A percentile compares a stretch with the other conserved stretches of the same genome.
These are phyloP conservation scores for Eciton burchellii DNA, from an alignment of 1,140 invertebrate genomes.

Conservation along the genomic window DNA sequence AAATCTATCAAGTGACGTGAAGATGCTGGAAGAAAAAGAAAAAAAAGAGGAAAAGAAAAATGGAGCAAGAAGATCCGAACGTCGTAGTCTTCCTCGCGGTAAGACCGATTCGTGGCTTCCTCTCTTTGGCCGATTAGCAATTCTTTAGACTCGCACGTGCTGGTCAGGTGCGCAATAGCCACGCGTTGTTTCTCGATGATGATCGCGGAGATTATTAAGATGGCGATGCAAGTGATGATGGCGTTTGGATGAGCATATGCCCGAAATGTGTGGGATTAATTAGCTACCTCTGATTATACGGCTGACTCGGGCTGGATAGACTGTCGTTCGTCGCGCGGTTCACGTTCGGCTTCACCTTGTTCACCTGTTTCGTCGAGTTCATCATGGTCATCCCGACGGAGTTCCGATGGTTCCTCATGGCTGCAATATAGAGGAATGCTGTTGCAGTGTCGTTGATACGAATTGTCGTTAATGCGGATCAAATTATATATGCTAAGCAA, in stretches of 20 bases:
- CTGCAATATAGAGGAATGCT: slow-evolving; percentile 73
- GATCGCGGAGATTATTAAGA: slow-evolving; percentile 10
- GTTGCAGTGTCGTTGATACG: neutral
- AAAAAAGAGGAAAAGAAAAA: neutral
- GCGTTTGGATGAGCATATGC: slow-evolving; percentile 14
- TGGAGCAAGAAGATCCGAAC: neutral
- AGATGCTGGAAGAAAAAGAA: neutral
- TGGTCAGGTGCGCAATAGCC: slow-evolving; percentile 29
- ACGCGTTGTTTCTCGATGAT: neutral
- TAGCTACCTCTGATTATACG: slow-evolving; percentile 83
- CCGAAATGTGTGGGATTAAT: slow-evolving; percentile 10
- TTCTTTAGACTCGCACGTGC: slow-evolving; percentile 50
- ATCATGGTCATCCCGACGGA: slow-evolving; percentile 89
- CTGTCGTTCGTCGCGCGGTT: slow-evolving; percentile 90
- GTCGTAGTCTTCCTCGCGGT: neutral
- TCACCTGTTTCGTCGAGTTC: slow-evolving; percentile 90
- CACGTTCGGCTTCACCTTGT: slow-evolving; percentile 94
- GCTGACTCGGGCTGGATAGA: slow-evolving; percentile 83
- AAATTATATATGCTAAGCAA: too few relatives aligned
- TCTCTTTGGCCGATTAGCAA: slow-evolving; percentile 49
- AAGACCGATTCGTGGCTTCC: neutral
- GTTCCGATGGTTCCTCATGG: slow-evolving; percentile 89
- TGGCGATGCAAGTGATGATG: slow-evolving; percentile 49
- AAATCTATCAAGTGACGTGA: slow-evolving; percentile 16
- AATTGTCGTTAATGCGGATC: neutral